A percentile compares a stretch with the other conserved stretches of the same genome.
Conservation (phyloP, 2,113 vertebrate species). For the Natator depressus region DNA sequence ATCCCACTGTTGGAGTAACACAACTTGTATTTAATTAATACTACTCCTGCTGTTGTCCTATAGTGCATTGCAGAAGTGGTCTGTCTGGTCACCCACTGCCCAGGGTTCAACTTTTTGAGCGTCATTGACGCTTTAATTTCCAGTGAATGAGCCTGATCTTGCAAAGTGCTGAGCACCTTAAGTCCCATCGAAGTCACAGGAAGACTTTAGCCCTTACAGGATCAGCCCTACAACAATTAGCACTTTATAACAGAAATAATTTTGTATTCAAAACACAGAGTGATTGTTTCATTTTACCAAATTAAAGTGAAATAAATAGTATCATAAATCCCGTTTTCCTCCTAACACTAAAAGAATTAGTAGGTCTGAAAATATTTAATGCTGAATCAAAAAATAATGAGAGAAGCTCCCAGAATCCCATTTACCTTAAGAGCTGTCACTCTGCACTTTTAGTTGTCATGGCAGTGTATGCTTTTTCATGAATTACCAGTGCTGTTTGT, state of each 20-base stretch:
- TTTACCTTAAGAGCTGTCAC: constrained; percentile 81
- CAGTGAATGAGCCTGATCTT: neutral
- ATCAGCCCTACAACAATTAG: neutral
- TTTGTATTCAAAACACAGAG: constrained; percentile 8
- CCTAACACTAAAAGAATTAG: neutral
- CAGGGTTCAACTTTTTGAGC: neutral
- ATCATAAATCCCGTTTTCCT: neutral
- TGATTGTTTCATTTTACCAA: constrained; percentile 19
- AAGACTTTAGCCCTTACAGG: neutral
- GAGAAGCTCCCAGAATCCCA: constrained; percentile 66
- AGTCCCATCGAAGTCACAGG: fast-evolving
- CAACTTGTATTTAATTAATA: neutral
- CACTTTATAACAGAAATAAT: constrained; percentile 11
- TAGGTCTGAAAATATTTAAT: neutral
- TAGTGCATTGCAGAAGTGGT: fast-evolving
- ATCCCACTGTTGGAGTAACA: neutral
- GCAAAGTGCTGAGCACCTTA: fast-evolving
- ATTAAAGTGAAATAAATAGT: neutral
- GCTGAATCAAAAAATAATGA: constrained; percentile 21
- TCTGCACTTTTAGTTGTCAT: constrained; percentile 71
- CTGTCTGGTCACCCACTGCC: fast-evolving
- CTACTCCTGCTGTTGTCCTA: neutral
- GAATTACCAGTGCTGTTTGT: constrained; percentile 73
- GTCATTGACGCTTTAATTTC: neutral
- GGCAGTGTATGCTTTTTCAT: constrained; percentile 74